Conservation (phyloP, 1,140 invertebrate species). For the Calliopsis andreniformis region DNA sequence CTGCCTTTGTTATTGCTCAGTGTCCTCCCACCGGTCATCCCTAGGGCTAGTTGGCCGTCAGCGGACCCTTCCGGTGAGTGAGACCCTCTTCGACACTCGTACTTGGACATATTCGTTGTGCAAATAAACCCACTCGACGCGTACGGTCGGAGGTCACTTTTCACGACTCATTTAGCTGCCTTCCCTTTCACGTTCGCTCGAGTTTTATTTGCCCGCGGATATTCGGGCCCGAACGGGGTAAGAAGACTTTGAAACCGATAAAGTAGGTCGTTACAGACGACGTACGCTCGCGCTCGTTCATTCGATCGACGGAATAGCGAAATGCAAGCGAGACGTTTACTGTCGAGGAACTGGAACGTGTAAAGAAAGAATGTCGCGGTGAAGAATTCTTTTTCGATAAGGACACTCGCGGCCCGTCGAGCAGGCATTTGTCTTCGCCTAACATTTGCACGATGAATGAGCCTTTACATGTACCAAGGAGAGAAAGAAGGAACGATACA, state of each 20-base stretch:
- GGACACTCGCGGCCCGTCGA: neutral
- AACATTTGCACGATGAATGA: constrained; percentile 59
- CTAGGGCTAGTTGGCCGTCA: constrained; percentile 88
- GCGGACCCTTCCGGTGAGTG: constrained; percentile 81
- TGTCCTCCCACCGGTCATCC: constrained; percentile 88
- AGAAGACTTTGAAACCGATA: neutral
- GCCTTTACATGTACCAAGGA: constrained; percentile 11
- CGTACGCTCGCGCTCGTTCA: neutral
- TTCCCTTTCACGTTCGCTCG: constrained; percentile 12
- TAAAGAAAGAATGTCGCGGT: neutral
- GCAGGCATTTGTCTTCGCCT: neutral
- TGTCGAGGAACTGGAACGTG: neutral
- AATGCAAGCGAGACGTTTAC: neutral
- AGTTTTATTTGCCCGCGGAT: neutral
- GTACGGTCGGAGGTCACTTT: neutral
- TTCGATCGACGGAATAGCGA: neutral
- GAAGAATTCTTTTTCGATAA: neutral
- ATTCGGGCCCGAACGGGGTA: neutral
- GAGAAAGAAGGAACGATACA: constrained; percentile 65
- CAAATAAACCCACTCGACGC: constrained; percentile 49
- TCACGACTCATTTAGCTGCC: neutral
- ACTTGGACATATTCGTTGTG: constrained; percentile 57
- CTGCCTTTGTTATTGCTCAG: constrained; percentile 86
- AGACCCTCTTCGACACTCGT: constrained; percentile 16
- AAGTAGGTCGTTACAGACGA: neutral